Conservation (phyloP, 2,888 invertebrate genomes). For the Dynastes hyllus region DNA sequence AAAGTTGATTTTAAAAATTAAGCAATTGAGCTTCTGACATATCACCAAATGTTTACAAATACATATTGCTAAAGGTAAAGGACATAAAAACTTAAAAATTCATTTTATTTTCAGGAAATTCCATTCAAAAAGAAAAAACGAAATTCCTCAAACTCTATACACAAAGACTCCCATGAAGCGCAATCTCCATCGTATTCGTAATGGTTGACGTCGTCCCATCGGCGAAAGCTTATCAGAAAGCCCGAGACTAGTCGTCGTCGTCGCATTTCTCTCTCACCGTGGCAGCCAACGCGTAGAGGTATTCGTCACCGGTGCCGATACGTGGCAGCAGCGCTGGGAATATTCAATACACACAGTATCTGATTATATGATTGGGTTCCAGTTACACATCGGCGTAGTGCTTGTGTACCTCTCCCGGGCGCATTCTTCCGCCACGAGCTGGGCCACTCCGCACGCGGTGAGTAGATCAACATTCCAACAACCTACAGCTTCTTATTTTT, state of each 20-base stretch:
- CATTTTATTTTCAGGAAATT: too few species aligned
- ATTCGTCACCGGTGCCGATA: slow-evolving; percentile 31
- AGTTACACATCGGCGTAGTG: slow-evolving; percentile 71
- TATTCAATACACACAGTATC: slow-evolving; percentile 54
- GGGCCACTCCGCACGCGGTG: slow-evolving; percentile 55
- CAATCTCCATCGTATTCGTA: too few species aligned
- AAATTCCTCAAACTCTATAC: too few species aligned
- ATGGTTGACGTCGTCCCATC: background rate
- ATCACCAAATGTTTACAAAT: too few species aligned
- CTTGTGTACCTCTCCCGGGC: slow-evolving; percentile 44
- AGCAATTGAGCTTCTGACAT: too few species aligned
- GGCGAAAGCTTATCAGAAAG: slow-evolving; percentile 18
- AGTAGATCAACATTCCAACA: slow-evolving; percentile 61
- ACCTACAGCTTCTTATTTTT: slow-evolving; percentile 60
- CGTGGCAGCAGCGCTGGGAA: slow-evolving; percentile 51
- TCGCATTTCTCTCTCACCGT: background rate
- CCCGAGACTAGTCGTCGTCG: slow-evolving; percentile 10
- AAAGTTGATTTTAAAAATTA: too few species aligned
- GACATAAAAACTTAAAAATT: too few species aligned
- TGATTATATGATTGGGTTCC: slow-evolving; percentile 67
- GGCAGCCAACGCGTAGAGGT: background rate
- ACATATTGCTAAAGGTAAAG: too few species aligned
- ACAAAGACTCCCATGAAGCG: too few species aligned
- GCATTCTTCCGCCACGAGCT: slow-evolving; percentile 69
- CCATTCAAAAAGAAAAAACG: too few species aligned